Evolutionary conservation across 2,888 invertebrate genomes (phyloP), one percentile per base, ranked within the genome.

Genomic region (Hartigia nigra): DNA sequence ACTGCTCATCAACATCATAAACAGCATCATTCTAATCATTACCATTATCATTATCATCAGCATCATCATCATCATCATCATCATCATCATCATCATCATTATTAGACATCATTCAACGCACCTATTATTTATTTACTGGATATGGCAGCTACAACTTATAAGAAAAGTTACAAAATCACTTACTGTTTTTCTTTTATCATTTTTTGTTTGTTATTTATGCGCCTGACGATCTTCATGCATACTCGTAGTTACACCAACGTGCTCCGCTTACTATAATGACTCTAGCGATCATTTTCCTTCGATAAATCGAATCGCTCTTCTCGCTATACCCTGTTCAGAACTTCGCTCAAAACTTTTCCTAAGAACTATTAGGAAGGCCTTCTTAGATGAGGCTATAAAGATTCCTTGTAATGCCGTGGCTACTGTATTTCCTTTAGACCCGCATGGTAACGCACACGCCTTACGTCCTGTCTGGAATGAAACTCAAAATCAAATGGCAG

Each of bases 61-160:
- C 34, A 55, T 55, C 76, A 77, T 77, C 78, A 76, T 80, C 75
- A 78, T 81, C 80, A 77, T 74, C 78, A 80, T 82, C 79, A 70
- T 82, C 84, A 83, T 86, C 82, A 83, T 79, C 79, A 79, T 85
- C 86, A 84, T 84, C 86, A 82, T 86, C 82, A 81, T 81, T 84
- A 81, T 79, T 78, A 77, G 83, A 83, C 81, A 85, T 87, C 87
- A 87, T 84, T 87, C 88, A 87, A 83, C 86, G 84, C 86, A 86
- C 87, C 83, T 85, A 76, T 81, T 84, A 86, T 84, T 85, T 86
- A 87, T 86, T 85, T 88, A 88, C 85, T 88, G 88, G 88, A 90
- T 90, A 90, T 90, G 90, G 89, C 91, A 90, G 88, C 91, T 91
- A 91, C 87, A 91, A 91, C 90, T 90, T 89, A 91, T 91, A 88